Base-by-base conservation (phyloP, 2,888 invertebrate genomes). In the Spodoptera exigua region DNA sequence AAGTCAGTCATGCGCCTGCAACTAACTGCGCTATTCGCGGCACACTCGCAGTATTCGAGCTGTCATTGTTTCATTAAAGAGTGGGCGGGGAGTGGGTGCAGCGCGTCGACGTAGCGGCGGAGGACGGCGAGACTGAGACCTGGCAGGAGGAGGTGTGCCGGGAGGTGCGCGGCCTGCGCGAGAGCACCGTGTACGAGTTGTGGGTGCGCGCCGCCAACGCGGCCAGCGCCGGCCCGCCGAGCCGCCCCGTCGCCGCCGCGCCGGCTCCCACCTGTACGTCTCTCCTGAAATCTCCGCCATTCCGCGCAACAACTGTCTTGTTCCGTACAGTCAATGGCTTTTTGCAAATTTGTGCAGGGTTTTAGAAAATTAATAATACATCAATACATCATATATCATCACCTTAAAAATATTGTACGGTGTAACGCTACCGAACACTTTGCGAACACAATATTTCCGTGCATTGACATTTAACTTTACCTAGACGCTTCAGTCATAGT, bases 131-230 rank as follows among this genome's bases (percentile, higher is more conserved):
- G 11, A 73, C 44, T 35, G 73, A 47, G 2, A 60, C 49, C 3
- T 49, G 47, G 46, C 36, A 73, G 36, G 79, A 79, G 44, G 92
- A 95, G 85, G 79, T 95, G 76, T 94, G 94, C 75, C 95, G 95
- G 74, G 96, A 96, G 85, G 95, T 96, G 69, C 94, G 96, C 52
- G 95, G 96, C 57, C 93, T 97, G 78, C 95, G 95, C 61, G 96
- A 96, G 81, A 95, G 95, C 83, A 96, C 96, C 76, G 94, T 96
- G 70, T 97, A 98, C 89, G 97, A 97, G 89, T 97, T 98, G 89
- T 97, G 97, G 96, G 96, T 97, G 58, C 96, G 97, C 40, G 97
- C 96, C 73, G 78, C 80, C 37, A 78, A 96, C 12, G 96, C 96
- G 68, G 84, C 84, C 46, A 88, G 97, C 18, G 96, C 96, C 82